Evolutionary conservation across 2,888 invertebrate species (phyloP).

Genomic region (Apotomis turbidana): DNA sequence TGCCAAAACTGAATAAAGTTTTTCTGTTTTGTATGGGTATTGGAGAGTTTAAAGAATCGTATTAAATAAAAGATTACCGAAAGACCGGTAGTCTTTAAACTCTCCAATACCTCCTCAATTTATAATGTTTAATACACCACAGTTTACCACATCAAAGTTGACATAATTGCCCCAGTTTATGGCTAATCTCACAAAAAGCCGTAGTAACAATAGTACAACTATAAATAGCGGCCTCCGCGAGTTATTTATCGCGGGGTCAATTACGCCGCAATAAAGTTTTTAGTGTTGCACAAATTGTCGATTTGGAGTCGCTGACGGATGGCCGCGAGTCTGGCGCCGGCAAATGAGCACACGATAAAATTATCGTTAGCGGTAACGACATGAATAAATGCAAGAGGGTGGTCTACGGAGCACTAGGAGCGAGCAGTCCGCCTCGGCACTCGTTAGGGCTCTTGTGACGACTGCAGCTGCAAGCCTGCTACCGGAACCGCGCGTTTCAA

Average conservation of each 20-base stretch:
- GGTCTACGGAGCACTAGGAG: slow-evolving; percentile 63
- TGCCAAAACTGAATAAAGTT: too few relatives aligned
- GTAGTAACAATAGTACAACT: slow-evolving; percentile 60
- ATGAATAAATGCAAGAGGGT: slow-evolving; percentile 84
- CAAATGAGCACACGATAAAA: slow-evolving; percentile 85
- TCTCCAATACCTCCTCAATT: too few relatives aligned
- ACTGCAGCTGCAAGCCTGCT: slow-evolving; percentile 49
- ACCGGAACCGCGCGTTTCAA: slow-evolving; percentile 44
- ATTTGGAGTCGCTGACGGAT: slow-evolving; percentile 81
- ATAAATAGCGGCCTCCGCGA: slow-evolving; percentile 62
- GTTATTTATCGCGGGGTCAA: slow-evolving; percentile 77
- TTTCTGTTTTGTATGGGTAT: too few relatives aligned
- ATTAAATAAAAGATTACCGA: too few relatives aligned
- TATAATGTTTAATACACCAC: neutral
- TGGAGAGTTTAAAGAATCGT: too few relatives aligned
- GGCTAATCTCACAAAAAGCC: slow-evolving; percentile 43
- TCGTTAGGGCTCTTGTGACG: slow-evolving; percentile 78
- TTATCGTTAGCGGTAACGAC: slow-evolving; percentile 85
- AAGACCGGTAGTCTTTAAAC: too few relatives aligned
- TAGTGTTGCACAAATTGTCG: slow-evolving; percentile 82
- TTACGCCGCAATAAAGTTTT: slow-evolving; percentile 81
- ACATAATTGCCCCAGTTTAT: neutral
- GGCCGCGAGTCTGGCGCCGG: slow-evolving; percentile 79
- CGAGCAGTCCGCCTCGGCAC: slow-evolving; percentile 59
- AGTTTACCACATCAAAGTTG: neutral